phyloP scores from a whole-genome alignment of 2,113 vertebrate species.

The Gracilinanus agilis region DNA sequence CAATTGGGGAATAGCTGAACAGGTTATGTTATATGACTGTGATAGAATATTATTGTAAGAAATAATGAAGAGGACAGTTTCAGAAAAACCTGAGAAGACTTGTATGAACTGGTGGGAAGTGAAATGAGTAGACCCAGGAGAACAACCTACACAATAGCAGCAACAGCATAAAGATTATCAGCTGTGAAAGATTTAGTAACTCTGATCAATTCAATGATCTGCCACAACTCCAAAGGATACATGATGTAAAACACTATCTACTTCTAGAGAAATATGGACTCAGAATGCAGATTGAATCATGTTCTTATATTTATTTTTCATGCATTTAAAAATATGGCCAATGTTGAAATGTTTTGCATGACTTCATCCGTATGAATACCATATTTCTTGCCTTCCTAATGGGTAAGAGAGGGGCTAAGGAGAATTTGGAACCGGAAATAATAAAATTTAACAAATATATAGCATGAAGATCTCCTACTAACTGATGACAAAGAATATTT shows the following conservation, averaged over 20 bases:
- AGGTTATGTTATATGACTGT: not conserved
- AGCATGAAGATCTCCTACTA: not conserved
- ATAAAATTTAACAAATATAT: not conserved
- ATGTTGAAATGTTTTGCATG: not conserved
- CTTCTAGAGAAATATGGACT: not conserved
- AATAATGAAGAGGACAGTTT: not conserved
- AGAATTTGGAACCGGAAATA: not conserved
- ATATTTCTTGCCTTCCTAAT: not conserved
- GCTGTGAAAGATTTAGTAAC: not conserved
- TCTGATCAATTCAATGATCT: not conserved
- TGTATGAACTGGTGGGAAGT: too few species aligned
- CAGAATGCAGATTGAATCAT: not conserved
- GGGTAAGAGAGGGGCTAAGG: not conserved
- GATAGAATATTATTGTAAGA: not conserved
- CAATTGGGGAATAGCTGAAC: not conserved
- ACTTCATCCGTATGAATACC: not conserved
- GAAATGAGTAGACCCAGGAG: not conserved
- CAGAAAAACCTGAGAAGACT: not conserved
- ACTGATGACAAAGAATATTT: not conserved
- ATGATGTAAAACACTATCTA: not conserved
- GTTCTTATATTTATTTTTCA: not conserved
- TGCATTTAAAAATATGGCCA: not conserved
- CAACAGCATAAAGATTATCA: not conserved
- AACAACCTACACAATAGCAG: not conserved
- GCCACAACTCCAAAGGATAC: not conserved